Evolutionary conservation across 1,140 invertebrate species (phyloP), one percentile per base, ranked within the genome.

Genomic region (Mycetomoellerius zeteki): DNA sequence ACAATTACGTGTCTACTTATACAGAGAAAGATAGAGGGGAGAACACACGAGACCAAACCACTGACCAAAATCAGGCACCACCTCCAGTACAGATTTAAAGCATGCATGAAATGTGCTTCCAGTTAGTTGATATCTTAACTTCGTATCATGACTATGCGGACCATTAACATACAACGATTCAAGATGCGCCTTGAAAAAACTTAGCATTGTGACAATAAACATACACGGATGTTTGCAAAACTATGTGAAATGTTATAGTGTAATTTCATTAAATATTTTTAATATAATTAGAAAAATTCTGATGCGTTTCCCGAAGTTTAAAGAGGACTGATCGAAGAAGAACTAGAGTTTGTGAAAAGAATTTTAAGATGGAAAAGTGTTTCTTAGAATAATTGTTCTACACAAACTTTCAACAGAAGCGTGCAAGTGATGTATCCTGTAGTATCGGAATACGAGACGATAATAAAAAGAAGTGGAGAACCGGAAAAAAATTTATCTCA

Each of bases 1-100:
- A 91, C 92, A 92, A 93, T 93, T 93, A 92, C 71, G 27, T 75
- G 81, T 75, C 65, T 10, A 75, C 54, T 60, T 54, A 47, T 56
- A 12, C 47, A 24, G 43, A 84, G 75, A 67, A 73, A 24, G 0
- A 0, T 52, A 30, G 72, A 85, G 60, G 76, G 87, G 84, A 85
- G 64, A 16, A 16, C 12, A 5, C 16, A 62, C 16, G 30, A 54
- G 24, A 54, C 62, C 16, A 64, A n/a, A 86, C 50, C 71, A 75
- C 37, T 58, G 56, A 67, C 62, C 81, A 84, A 90, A 76, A 78
- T 60, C 75, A 47, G 52, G 60, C 64, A 81, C 72, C 87, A 77
- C 82, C 75, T 60, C 58, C 78, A 50, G 60, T 67, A 88, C 33
- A 82, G 90, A 92, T 92, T 89, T 91, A 92, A 93, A 89, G 80